Conservation (phyloP, 2,797 vertebrate species). For the Nyctibius grandis region DNA sequence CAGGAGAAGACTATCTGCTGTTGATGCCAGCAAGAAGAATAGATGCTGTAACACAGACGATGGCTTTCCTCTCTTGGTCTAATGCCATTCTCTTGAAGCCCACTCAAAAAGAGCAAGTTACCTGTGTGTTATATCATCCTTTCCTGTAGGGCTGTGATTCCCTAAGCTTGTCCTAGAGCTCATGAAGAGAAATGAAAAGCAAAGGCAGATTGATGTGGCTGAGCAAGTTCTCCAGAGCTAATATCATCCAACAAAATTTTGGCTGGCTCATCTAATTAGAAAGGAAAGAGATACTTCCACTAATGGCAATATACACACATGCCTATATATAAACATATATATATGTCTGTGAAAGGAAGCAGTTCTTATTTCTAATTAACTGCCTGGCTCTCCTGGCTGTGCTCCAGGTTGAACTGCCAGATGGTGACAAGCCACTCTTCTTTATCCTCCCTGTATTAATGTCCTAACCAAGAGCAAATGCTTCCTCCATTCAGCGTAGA, state of each 20-base stretch:
- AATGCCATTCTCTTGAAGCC: background rate
- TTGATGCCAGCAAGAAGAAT: background rate
- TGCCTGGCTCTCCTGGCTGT: slow-evolving; percentile 17
- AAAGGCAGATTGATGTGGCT: background rate
- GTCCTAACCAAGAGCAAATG: background rate
- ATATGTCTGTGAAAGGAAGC: background rate
- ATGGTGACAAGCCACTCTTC: slow-evolving; percentile 25
- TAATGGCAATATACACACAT: background rate
- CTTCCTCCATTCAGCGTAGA: background rate
- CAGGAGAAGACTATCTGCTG: background rate
- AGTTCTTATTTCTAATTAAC: slow-evolving; percentile 45
- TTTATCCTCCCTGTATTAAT: background rate
- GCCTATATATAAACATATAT: slow-evolving; percentile 10
- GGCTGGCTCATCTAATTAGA: background rate
- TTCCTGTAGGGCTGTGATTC: background rate
- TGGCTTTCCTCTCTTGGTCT: background rate
- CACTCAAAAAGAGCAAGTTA: background rate
- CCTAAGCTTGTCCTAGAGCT: background rate
- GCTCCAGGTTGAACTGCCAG: slow-evolving; percentile 34
- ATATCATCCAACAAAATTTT: background rate
- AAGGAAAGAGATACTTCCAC: background rate
- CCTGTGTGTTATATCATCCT: background rate
- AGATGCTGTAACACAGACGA: background rate
- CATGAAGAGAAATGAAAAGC: background rate
- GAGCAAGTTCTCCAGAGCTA: background rate